phyloP scores from a whole-genome alignment of 2,113 vertebrate species.

The Monopterus albus region DNA sequence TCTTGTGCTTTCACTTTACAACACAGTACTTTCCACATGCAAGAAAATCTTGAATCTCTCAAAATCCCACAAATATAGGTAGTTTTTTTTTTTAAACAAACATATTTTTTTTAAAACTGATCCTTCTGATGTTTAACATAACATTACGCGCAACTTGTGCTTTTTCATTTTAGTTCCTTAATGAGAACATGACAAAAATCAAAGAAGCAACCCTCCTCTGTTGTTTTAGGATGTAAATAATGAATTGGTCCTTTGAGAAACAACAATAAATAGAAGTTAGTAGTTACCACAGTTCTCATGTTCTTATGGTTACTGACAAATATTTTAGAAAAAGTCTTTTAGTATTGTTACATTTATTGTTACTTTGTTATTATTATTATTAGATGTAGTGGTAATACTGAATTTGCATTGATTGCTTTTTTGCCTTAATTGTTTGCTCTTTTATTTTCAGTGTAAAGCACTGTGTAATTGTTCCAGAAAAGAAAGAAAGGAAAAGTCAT shows the following conservation, averaged over 20 bases:
- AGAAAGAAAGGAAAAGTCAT: background rate
- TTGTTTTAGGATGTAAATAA: background rate
- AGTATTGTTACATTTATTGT: no score
- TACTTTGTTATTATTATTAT: no score
- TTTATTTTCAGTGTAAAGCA: background rate
- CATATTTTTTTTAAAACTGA: no score
- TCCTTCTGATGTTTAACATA: no score
- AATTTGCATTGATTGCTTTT: background rate
- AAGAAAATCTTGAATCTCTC: background rate
- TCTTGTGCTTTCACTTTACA: constrained; percentile 37
- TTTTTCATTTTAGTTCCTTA: background rate
- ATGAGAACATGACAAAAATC: constrained; percentile 4
- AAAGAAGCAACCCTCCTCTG: background rate
- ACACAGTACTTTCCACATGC: background rate
- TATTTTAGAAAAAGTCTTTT: background rate
- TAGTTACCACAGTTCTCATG: background rate
- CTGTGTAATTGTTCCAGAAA: background rate
- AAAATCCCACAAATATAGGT: background rate
- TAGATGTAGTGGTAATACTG: no score
- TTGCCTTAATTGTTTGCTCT: background rate
- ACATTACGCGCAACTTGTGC: no score
- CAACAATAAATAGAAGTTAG: background rate
- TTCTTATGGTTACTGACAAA: background rate
- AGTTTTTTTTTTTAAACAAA: no score
- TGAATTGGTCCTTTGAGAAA: background rate